Evolutionary conservation across 2,888 invertebrate genomes (phyloP).

Genomic region (Phymatocera aterrima): DNA sequence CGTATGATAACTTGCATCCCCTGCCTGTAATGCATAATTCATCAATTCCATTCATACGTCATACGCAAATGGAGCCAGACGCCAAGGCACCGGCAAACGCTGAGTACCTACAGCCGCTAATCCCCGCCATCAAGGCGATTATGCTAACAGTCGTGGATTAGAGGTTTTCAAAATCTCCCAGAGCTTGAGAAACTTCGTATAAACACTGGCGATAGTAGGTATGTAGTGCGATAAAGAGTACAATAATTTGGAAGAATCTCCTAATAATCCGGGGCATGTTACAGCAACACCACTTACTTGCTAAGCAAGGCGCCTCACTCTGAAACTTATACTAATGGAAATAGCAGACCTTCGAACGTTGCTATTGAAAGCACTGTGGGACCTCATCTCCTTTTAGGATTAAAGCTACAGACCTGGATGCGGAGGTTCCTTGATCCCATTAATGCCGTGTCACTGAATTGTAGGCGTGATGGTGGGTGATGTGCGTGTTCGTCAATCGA

Average conservation of each 20-base stretch:
- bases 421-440: background rate
- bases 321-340: constrained; percentile 16
- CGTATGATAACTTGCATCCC: no score
- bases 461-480: background rate
- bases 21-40: no score
- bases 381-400: constrained; percentile 19
- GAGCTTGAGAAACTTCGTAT: background rate
- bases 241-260: background rate
- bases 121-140: background rate
- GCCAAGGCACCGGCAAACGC: background rate
- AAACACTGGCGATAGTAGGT: background rate
- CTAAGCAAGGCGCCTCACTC: background rate
- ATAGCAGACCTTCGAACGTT: background rate
- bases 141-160: background rate
- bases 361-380: constrained; percentile 7
- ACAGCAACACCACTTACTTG: background rate
- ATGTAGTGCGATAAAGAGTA: background rate
- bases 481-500: background rate
- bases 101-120: no score
- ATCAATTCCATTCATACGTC: background rate
- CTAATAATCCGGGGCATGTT: background rate
- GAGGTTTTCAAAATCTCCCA: background rate
- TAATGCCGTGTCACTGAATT: background rate
- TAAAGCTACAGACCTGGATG: background rate
- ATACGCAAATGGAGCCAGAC: background rate